These are phyloP conservation scores for zebrafish (Danio rerio) DNA, from an alignment of 2,113 vertebrate genomes.

Conservation along the genomic window DNA sequence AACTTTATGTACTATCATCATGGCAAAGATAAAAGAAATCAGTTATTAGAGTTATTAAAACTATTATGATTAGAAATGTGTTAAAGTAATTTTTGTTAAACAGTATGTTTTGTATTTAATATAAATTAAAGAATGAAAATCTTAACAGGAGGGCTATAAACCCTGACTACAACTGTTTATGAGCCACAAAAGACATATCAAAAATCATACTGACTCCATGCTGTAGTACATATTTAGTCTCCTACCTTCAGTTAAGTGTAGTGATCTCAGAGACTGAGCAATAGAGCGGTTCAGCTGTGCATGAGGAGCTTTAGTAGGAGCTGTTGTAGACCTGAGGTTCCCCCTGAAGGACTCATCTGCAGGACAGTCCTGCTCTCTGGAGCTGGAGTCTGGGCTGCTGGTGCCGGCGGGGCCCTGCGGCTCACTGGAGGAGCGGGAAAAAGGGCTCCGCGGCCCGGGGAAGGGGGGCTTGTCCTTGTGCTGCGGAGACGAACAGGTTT, in stretches of 20 bases:
- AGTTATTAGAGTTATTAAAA: too few species aligned
- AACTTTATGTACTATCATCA: too few species aligned
- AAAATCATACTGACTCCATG: background rate
- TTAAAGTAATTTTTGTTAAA: too few species aligned
- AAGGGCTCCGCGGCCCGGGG: constrained; percentile 57
- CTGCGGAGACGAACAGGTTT: constrained; percentile 75
- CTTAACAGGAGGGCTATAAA: too few species aligned
- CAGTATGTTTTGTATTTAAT: too few species aligned
- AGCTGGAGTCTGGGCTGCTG: constrained; percentile 86
- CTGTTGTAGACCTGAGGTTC: constrained; percentile 67
- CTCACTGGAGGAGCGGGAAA: constrained; percentile 74
- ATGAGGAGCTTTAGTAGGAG: constrained; percentile 43
- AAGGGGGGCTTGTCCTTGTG: constrained; percentile 53
- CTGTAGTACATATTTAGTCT: background rate
- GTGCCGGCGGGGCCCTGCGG: constrained; percentile 82
- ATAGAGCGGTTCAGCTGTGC: constrained; percentile 76
- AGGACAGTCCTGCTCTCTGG: constrained; percentile 77
- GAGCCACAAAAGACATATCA: too few species aligned
- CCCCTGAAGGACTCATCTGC: too few species aligned
- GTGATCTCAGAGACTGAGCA: constrained; percentile 84
- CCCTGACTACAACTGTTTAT: too few species aligned
- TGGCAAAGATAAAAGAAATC: too few species aligned
- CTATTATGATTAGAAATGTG: too few species aligned
- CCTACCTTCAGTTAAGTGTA: constrained; percentile 88
- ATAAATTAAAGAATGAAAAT: too few species aligned